Conservation (phyloP, 2,888 invertebrate species). For the Onthophagus sagittarius region DNA sequence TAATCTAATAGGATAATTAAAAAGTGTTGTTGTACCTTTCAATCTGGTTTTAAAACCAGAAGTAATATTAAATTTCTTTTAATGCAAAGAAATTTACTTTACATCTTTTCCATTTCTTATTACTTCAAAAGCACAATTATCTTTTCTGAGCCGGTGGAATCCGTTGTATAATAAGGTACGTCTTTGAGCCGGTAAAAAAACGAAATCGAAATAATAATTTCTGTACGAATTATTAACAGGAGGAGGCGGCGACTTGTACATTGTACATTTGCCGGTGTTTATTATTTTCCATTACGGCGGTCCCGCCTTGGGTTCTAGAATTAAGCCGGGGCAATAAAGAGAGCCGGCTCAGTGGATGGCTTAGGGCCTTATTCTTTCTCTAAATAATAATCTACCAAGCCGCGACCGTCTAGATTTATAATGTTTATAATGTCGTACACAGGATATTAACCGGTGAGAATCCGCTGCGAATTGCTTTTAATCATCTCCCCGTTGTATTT, state of each 20-base stretch:
- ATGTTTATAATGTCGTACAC: not conserved
- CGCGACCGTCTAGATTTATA: not conserved
- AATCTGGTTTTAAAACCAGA: no score
- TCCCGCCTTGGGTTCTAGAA: not conserved
- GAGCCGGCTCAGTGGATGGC: not conserved
- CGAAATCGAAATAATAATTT: not conserved
- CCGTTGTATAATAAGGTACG: not conserved
- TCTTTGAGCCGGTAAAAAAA: not conserved
- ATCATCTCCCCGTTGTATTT: not conserved
- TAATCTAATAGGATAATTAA: no score
- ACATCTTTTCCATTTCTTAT: no score
- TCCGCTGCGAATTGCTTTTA: not conserved
- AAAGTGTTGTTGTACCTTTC: no score
- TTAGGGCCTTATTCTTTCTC: not conserved
- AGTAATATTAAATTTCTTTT: no score
- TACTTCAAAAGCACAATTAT: not conserved
- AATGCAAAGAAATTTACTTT: no score
- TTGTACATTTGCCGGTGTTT: not conserved
- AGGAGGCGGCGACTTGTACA: not conserved
- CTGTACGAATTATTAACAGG: not conserved
- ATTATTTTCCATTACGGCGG: not conserved
- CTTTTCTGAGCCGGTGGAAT: not conserved
- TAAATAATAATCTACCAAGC: not conserved
- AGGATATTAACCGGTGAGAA: not conserved
- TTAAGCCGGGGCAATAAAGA: not conserved